Percentiles rank a stretch among this genome's conserved stretches.
Conservation (phyloP, 1,140 invertebrate species). For the Calephelis virginiensis region DNA sequence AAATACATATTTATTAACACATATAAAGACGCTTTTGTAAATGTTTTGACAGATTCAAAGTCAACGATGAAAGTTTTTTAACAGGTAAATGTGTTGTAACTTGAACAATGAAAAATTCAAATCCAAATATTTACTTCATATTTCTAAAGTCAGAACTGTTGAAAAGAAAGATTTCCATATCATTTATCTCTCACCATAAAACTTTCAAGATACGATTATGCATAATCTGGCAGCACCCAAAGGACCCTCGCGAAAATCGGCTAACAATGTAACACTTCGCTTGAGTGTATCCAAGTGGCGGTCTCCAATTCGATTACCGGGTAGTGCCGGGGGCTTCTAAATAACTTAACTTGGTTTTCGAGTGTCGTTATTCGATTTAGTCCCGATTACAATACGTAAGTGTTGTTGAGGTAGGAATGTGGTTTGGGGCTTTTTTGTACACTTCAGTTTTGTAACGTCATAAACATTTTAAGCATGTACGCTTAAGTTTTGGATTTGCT, state of each 20-base stretch:
- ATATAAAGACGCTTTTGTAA: too few species aligned
- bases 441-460: not conserved
- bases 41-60: too few species aligned
- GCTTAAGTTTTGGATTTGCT: too few species aligned
- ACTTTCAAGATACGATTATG: slow-evolving; percentile 23
- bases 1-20: too few species aligned
- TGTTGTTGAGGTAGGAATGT: slow-evolving; percentile 48
- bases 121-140: too few species aligned
- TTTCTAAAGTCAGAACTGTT: too few species aligned
- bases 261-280: slow-evolving; percentile 69
- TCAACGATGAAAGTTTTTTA: too few species aligned
- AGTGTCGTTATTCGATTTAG: slow-evolving; percentile 66
- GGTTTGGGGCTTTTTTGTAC: slow-evolving; percentile 31
- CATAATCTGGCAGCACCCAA: slow-evolving; percentile 35
- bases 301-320: slow-evolving; percentile 71
- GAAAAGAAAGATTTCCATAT: too few species aligned
- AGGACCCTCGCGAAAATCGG: slow-evolving; percentile 50
- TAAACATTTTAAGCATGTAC: not conserved
- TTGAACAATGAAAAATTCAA: too few species aligned
- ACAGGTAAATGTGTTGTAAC: too few species aligned
- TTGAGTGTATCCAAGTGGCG: slow-evolving; percentile 62
- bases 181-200: slow-evolving; percentile 9
- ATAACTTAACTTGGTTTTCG: slow-evolving; percentile 62
- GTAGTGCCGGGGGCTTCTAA: slow-evolving; percentile 59
- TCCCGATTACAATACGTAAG: slow-evolving; percentile 64